Evolutionary conservation across 2,888 invertebrate genomes (phyloP).

Genomic region (Drosophila koepferae): DNA sequence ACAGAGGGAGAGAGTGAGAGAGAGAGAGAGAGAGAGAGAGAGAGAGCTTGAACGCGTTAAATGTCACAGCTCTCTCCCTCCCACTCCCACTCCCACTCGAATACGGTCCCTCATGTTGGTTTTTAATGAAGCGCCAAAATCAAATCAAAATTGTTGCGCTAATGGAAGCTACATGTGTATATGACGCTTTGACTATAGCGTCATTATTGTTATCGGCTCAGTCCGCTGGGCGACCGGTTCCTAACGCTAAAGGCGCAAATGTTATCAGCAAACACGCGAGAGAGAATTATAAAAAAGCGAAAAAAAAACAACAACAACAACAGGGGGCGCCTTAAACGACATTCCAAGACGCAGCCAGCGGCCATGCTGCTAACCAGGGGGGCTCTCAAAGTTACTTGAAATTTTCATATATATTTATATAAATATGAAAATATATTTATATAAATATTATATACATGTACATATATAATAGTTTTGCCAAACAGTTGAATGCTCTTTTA

Average conservation of each 20-base stretch:
- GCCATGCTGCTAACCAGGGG: slow-evolving; percentile 34
- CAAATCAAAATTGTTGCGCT: slow-evolving; percentile 60
- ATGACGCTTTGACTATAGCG: slow-evolving; percentile 69
- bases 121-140: slow-evolving; percentile 71
- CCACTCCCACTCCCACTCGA: slow-evolving; percentile 3
- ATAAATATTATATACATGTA: slow-evolving; percentile 3
- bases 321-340: slow-evolving; percentile 55
- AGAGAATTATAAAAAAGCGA: slow-evolving; percentile 5
- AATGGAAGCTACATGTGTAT: slow-evolving; percentile 29
- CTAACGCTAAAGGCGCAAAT: slow-evolving; percentile 68
- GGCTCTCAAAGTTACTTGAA: slow-evolving; percentile 15
- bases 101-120: slow-evolving; percentile 41
- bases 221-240: slow-evolving; percentile 27
- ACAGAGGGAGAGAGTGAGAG: neutral
- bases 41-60: slow-evolving; percentile 3
- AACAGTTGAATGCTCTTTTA: slow-evolving; percentile 64
- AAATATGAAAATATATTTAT: neutral
- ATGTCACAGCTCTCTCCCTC: slow-evolving; percentile 8
- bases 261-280: slow-evolving; percentile 69
- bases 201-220: slow-evolving; percentile 64
- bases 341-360: slow-evolving; percentile 51
- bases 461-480: slow-evolving; percentile 28
- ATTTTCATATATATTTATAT: neutral
- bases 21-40: neutral
- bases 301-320: slow-evolving; percentile 33